Evolutionary conservation across 2,113 vertebrate genomes (phyloP).

Genomic region (Petroica traversi): DNA sequence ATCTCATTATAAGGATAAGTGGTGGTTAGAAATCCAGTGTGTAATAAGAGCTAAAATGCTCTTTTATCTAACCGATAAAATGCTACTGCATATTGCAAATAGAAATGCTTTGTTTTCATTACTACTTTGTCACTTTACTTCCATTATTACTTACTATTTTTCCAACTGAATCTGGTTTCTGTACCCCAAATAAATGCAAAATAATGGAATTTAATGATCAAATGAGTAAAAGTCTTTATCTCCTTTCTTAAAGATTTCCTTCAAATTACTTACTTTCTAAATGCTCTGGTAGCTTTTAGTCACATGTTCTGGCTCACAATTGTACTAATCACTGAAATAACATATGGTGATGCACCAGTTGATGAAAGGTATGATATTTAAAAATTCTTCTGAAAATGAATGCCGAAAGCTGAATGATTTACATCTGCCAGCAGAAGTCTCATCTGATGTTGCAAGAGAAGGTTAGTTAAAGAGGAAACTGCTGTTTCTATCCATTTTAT

Average conservation of each 20-base stretch:
- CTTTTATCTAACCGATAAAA: too few species aligned
- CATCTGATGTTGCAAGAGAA: background rate
- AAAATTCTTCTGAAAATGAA: background rate
- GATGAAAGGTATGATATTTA: background rate
- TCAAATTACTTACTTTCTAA: background rate
- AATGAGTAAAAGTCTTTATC: background rate
- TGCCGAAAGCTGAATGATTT: background rate
- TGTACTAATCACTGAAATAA: background rate
- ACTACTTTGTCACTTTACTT: background rate
- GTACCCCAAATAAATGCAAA: background rate
- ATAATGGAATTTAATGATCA: background rate
- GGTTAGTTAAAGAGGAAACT: background rate
- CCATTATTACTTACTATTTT: background rate
- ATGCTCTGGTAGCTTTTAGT: background rate
- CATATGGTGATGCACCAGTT: background rate
- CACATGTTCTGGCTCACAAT: background rate
- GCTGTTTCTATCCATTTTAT: background rate
- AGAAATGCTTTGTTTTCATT: background rate
- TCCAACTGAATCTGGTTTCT: background rate
- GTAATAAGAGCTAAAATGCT: background rate
- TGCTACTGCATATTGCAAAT: background rate
- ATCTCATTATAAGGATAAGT: background rate
- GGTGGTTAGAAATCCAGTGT: background rate
- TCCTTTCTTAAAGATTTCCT: background rate
- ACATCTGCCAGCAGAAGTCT: background rate